These are phyloP conservation scores for Thripadectes ignobilis DNA, from an alignment of 2,797 vertebrate species.

Conservation along the genomic window DNA sequence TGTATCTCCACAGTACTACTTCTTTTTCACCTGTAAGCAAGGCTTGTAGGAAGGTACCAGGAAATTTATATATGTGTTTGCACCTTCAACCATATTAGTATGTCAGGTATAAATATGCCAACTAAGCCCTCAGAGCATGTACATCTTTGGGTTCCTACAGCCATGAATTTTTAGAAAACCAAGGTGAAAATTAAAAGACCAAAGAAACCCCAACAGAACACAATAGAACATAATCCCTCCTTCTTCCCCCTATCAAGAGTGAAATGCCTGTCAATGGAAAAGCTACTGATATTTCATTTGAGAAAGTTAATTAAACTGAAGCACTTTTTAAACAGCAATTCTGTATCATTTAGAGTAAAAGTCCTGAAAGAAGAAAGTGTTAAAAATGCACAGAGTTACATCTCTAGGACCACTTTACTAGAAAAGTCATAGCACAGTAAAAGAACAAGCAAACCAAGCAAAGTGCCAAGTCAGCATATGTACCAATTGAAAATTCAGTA, in stretches of 20 bases:
- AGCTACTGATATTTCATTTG: neutral
- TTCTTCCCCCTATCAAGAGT: neutral
- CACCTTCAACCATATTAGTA: neutral
- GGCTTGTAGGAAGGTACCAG: neutral
- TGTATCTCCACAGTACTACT: neutral
- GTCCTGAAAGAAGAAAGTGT: neutral
- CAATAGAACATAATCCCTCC: neutral
- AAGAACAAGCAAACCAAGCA: slow-evolving; percentile 40
- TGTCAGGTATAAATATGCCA: neutral
- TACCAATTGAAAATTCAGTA: slow-evolving; percentile 49
- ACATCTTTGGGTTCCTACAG: neutral
- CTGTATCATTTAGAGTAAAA: neutral
- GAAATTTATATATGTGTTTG: neutral
- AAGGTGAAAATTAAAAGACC: neutral
- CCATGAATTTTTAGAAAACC: slow-evolving; percentile 40
- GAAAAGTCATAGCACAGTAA: neutral
- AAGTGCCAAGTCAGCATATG: slow-evolving; percentile 43
- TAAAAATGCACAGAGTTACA: neutral
- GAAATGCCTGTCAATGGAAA: neutral
- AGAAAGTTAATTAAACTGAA: neutral
- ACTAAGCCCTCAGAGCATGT: neutral
- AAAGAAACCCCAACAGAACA: neutral
- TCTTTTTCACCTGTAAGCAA: neutral
- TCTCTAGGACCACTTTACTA: neutral
- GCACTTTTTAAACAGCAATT: neutral